phyloP scores from a whole-genome alignment of 1,140 invertebrate genomes.

The Ostrea denselamellosa region DNA sequence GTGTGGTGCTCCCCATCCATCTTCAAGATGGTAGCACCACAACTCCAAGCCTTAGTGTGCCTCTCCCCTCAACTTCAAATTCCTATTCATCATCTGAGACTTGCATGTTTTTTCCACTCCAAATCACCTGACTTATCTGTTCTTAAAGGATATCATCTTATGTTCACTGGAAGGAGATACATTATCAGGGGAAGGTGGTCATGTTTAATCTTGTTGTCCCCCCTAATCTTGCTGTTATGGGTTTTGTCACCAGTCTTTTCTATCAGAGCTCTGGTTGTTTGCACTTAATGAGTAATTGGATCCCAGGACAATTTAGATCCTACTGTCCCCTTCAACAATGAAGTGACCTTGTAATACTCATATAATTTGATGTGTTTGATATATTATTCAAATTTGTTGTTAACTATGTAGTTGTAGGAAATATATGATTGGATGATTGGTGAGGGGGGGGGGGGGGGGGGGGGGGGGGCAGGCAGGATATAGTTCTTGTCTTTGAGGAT shows the following conservation, averaged over 20 bases:
- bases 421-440: neutral
- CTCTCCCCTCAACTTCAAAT: no score
- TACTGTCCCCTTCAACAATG: slow-evolving; percentile 1
- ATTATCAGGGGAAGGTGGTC: neutral
- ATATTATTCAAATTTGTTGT: neutral
- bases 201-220: slow-evolving; percentile 25
- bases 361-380: neutral
- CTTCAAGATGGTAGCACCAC: no score
- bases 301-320: neutral
- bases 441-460: no score
- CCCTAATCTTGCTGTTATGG: neutral
- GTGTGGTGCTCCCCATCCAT: no score
- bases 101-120: no score
- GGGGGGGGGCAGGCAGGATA: no score
- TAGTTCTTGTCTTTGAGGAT: no score
- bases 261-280: neutral
- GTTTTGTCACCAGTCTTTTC: slow-evolving; percentile 10
- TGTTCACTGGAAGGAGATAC: neutral
- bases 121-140: no score
- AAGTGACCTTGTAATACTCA: neutral
- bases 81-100: no score
- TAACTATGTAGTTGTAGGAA: no score
- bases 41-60: no score
- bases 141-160: neutral
- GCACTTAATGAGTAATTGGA: neutral